Evolutionary conservation across 1,140 invertebrate species (phyloP).

Genomic region (Tribolium castaneum): DNA sequence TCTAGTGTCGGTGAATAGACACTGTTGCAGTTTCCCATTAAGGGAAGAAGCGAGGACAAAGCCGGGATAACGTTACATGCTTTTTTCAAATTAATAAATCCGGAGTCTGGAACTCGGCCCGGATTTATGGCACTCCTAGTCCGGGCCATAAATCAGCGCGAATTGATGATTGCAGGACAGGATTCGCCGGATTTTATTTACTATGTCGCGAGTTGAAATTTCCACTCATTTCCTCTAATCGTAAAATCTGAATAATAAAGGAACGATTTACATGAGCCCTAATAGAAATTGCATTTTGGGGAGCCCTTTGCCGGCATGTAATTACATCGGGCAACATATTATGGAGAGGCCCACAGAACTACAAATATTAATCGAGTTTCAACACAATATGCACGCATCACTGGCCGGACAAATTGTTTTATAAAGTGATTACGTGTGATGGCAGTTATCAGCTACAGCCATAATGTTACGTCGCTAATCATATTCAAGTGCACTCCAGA

Average conservation of each 20-base stretch:
- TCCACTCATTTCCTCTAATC: conserved; percentile 9
- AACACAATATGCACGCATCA: conserved; percentile 64
- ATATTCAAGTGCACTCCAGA: conserved; percentile 58
- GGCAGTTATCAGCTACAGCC: conserved; percentile 60
- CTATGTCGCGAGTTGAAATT: conserved; percentile 19
- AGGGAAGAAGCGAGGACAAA: background rate
- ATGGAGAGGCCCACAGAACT: conserved; percentile 59
- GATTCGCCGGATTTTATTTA: conserved; percentile 15
- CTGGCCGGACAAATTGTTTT: conserved; percentile 64
- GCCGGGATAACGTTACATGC: background rate
- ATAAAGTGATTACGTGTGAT: conserved; percentile 64
- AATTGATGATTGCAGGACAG: conserved; percentile 35
- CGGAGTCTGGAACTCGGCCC: background rate
- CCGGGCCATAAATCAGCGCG: conserved; percentile 23
- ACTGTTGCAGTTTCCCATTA: conserved; percentile 28
- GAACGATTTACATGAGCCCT: conserved; percentile 41
- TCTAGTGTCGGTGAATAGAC: conserved; percentile 9
- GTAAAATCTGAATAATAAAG: conserved; percentile 40
- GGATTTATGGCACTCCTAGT: conserved; percentile 39
- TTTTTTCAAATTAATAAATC: conserved; percentile 36
- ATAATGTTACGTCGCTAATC: conserved; percentile 59
- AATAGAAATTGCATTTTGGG: conserved; percentile 27
- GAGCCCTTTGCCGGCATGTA: conserved; percentile 42
- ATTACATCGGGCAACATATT: conserved; percentile 58
- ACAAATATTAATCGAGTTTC: conserved; percentile 64